Base-by-base conservation (phyloP, 2,888 invertebrate genomes). In the Coecobrya sp. region DNA sequence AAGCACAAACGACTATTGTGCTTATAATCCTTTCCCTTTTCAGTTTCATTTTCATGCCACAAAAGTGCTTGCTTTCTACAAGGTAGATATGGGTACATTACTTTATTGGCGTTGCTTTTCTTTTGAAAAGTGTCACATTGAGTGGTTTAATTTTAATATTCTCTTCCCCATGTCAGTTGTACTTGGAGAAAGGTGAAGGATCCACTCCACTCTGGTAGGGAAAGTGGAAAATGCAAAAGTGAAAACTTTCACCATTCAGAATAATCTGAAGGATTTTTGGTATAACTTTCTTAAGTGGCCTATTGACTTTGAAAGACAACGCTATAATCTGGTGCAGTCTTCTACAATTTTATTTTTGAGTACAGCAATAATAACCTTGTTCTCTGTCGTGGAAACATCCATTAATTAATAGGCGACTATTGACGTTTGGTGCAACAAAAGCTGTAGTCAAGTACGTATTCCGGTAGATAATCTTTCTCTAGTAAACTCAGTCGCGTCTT, bases 151-250 rank as follows among this genome's bases (percentile, higher is more conserved):
- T 22, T 65, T 65, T 19, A 22, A 27, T 25, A 11, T 27, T 65
- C 13, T 22, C 25, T 27, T 22, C 25, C 27, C 22, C 3, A 25
- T 7, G 62, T 11, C 62, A 65, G 25, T 65, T 65, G 62, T 65
- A 25, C 62, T 25, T 65, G 22, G 25, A 65, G 62, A 65, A 25
- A 65, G 62, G 62, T 65, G 62, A 22, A 65, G 36, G 36, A 36
- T 36, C 7, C n/a, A n/a, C 36, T 36, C 36, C 36, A 36, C 36
- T n/a, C n/a, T 36, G 36, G 3, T 36, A 36, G 36, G 36, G 36
- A 36, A 36, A 36, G 62, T 22, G 27, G 13, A 25, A 8, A 65
- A 65, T 11, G 62, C 8, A 65, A 65, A 65, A 65, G 25, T 25
- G 62, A 25, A 59, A 25, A 5, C 25, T 65, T 65, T 65, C 11